Evolutionary conservation across 1,140 invertebrate genomes (phyloP), one percentile per base, ranked within the genome.

Genomic region (Hyposmocoma kahamanoa): DNA sequence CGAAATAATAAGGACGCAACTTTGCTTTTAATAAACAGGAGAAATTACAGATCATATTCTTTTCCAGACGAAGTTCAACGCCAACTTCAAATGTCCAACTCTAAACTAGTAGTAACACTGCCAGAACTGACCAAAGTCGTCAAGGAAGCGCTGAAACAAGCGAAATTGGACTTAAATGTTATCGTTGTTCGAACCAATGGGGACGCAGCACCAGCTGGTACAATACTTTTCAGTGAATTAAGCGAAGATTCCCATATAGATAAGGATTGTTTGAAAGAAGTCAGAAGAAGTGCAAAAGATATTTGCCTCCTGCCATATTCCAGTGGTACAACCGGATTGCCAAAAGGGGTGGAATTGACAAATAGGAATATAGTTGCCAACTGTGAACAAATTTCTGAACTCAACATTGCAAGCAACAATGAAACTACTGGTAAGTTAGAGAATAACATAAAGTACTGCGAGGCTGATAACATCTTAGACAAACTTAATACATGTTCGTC

Each of bases 271-370:
- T 64, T 88, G 26, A 87, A 82, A 59, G 53, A 79, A 61, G 77
- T 84, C 1, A 83, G 77, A 53, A 67, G 86, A 42, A 70, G 61
- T 47, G 20, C 61, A 1, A 74, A 89, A 19, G 90, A 91, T 59
- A 70, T 89, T 9, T 84, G 87, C 41, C 76, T 92, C 43, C 54
- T 92, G 42, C 90, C 90, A 8, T 93, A 90, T 74, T 93, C 95
- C 0, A 96, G 95, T 69, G 96, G 96, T 15, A 97, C 96, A 1
- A 97, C 95, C 15, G 95, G 96, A 18, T 66, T 94, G 45, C 95
- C 96, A 0, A 98, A 97, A 88, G 96, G 95, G 10, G 95, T 97
- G 0, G 90, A 94, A 78, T 72, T 96, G 1, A 91, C 93, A 0
- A 92, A 97, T 70, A 87, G 72, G 28, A 92, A 91, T 64, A 77